Conservation (phyloP, 1,140 invertebrate species). For the Drosophila teissieri region DNA sequence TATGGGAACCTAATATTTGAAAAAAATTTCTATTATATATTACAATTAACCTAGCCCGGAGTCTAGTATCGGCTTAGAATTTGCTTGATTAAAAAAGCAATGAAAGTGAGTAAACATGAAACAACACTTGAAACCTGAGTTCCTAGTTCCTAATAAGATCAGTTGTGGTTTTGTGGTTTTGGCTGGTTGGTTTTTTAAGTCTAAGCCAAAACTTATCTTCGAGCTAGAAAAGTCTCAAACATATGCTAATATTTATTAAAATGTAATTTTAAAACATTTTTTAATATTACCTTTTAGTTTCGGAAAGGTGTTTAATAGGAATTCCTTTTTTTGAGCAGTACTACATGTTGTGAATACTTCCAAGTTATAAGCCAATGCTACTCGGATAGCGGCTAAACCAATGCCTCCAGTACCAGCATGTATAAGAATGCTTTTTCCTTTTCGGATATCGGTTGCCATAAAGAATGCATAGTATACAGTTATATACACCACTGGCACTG, state of each 20-base stretch:
- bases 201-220: too few species aligned
- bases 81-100: too few species aligned
- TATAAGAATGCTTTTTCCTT: conserved; percentile 91
- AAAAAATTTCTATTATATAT: background rate
- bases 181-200: too few species aligned
- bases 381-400: conserved; percentile 93
- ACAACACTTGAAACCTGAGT: too few species aligned
- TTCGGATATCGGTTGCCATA: conserved; percentile 87
- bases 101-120: too few species aligned
- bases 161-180: too few species aligned
- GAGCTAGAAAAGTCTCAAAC: background rate
- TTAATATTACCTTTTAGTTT: conserved; percentile 85
- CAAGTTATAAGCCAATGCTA: conserved; percentile 90
- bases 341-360: conserved; percentile 91
- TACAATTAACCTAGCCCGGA: background rate
- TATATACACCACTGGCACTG: conserved; percentile 93
- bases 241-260: too few species aligned
- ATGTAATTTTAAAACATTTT: background rate
- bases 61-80: too few species aligned
- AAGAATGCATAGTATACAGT: conserved; percentile 93
- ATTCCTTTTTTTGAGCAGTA: conserved; percentile 90
- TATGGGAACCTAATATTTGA: conserved; percentile 85
- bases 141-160: too few species aligned
- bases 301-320: conserved; percentile 91
- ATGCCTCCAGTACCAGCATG: conserved; percentile 96